A percentile compares a stretch with the other conserved stretches of the same genome.
phyloP scores from a whole-genome alignment of 2,113 vertebrate genomes.

The Notarius quadriscutis region DNA sequence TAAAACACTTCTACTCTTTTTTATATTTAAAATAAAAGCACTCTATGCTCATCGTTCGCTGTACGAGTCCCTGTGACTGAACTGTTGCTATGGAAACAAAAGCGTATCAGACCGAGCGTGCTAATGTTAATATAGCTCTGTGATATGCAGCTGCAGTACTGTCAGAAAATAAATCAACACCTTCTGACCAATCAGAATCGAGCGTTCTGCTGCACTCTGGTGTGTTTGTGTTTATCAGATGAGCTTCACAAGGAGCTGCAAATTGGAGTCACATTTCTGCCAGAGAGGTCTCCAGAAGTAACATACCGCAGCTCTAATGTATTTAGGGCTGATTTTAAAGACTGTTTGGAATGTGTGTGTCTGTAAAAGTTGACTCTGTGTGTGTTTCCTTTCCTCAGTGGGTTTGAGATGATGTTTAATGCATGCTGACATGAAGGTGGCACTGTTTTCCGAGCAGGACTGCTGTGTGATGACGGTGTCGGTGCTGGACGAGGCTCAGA shows the following conservation, averaged over 20 bases:
- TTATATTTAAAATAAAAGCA: too few relatives aligned
- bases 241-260: neutral
- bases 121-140: too few relatives aligned
- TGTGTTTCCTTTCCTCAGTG: too few relatives aligned
- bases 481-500: slow-evolving; percentile 37
- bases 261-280: neutral
- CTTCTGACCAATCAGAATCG: neutral
- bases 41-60: too few relatives aligned
- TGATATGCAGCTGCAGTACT: too few relatives aligned
- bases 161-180: neutral
- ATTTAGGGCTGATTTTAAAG: neutral
- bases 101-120: too few relatives aligned
- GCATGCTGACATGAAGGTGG: neutral
- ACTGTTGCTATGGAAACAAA: neutral
- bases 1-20: neutral
- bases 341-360: neutral
- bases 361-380: too few relatives aligned
- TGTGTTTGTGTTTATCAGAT: neutral
- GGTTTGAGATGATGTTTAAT: neutral
- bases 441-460: neutral
- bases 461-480: slow-evolving; percentile 50
- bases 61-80: neutral
- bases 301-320: neutral
- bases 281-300: neutral
- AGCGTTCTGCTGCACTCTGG: neutral